phyloP scores from a whole-genome alignment of 2,797 vertebrate genomes.

The Zalophus californianus region DNA sequence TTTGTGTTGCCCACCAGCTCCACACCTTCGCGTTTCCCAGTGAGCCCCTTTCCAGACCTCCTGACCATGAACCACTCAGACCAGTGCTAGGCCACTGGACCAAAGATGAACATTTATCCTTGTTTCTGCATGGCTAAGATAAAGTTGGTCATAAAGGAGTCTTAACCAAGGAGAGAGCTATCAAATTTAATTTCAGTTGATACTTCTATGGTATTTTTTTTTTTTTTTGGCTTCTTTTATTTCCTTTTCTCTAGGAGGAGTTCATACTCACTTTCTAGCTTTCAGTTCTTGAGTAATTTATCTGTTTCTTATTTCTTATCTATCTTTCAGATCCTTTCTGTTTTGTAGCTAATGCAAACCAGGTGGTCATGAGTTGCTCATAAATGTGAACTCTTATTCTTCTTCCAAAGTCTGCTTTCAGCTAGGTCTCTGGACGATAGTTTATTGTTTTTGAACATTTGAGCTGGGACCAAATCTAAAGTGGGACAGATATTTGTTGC shows the following conservation, averaged over 20 bases:
- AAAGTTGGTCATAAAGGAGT: neutral
- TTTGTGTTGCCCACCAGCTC: neutral
- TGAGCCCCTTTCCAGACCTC: neutral
- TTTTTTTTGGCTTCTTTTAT: neutral
- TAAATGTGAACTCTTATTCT: slow-evolving; percentile 12
- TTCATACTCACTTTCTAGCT: slow-evolving; percentile 6
- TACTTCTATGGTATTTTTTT: neutral
- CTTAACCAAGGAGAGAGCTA: neutral
- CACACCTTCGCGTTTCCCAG: neutral
- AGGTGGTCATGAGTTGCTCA: neutral
- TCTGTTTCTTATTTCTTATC: neutral
- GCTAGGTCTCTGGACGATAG: neutral
- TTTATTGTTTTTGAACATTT: slow-evolving; percentile 52
- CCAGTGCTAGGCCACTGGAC: neutral
- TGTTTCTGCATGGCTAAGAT: neutral
- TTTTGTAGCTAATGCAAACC: slow-evolving; percentile 44
- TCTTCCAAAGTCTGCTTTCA: slow-evolving; percentile 11
- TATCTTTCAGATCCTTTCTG: slow-evolving; percentile 13
- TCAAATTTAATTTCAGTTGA: neutral
- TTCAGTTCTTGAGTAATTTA: neutral
- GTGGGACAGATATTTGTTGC: neutral
- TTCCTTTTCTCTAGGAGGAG: neutral
- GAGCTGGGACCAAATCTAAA: slow-evolving; percentile 25
- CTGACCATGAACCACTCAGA: neutral
- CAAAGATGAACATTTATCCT: neutral